Percentiles rank a stretch among this genome's conserved stretches.
phyloP scores from a whole-genome alignment of 2,888 invertebrate species.

The Phalera bucephala region DNA sequence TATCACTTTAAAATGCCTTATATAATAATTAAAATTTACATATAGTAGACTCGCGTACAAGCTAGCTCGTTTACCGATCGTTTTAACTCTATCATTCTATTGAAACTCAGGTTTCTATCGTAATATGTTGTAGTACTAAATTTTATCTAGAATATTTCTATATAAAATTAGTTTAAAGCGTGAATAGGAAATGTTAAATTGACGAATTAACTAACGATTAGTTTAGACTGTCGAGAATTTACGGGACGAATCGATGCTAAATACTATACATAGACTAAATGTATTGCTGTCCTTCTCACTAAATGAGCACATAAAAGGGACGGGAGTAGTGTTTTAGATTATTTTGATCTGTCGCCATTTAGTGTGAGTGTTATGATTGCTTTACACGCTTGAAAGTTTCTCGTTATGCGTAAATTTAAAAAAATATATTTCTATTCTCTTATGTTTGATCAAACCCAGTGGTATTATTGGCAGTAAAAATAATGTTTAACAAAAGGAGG shows the following conservation, averaged over 20 bases:
- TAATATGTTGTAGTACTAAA: not conserved
- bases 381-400: too few relatives aligned
- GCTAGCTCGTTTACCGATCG: not conserved
- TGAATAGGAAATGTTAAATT: constrained; percentile 7
- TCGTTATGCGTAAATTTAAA: too few relatives aligned
- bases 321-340: too few relatives aligned
- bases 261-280: too few relatives aligned
- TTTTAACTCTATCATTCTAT: not conserved
- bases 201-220: not conserved
- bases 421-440: too few relatives aligned
- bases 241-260: too few relatives aligned
- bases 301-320: too few relatives aligned
- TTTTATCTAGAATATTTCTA: not conserved
- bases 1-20: too few relatives aligned
- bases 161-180: not conserved
- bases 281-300: too few relatives aligned
- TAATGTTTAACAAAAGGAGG: too few relatives aligned
- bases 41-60: not conserved
- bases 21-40: not conserved
- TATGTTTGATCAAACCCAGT: constrained; percentile 32
- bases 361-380: too few relatives aligned
- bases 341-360: too few relatives aligned
- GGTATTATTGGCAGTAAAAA: constrained; percentile 5
- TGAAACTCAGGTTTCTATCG: not conserved
- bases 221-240: not conserved